Conservation (phyloP, 1,140 invertebrate species). For the Panulirus ornatus region DNA sequence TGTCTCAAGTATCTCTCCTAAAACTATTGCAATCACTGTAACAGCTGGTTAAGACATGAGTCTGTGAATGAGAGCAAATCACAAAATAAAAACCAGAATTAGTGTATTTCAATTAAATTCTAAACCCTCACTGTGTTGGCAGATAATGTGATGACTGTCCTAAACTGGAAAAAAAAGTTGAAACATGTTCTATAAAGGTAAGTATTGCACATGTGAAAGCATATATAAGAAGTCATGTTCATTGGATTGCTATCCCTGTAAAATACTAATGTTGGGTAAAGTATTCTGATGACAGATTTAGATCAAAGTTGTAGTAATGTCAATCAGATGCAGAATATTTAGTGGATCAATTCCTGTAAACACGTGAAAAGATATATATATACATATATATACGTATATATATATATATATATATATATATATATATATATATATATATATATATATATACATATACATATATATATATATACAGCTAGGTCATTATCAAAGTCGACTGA, state of each 20-base stretch:
- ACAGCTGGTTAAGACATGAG: not conserved
- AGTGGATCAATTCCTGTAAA: not conserved
- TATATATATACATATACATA: constrained; percentile 45
- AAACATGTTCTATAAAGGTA: too few relatives aligned
- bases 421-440: constrained; percentile 45
- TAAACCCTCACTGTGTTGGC: not conserved
- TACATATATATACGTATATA: not conserved
- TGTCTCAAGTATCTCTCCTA: not conserved
- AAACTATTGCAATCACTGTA: not conserved
- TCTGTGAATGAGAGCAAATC: not conserved
- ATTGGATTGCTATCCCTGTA: too few relatives aligned
- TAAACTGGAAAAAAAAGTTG: not conserved
- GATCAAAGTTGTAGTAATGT: not conserved
- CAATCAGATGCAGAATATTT: not conserved
- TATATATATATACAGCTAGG: constrained; percentile 21
- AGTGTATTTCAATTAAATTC: not conserved
- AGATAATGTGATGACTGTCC: not conserved
- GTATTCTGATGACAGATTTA: not conserved
- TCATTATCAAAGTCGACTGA: not conserved
- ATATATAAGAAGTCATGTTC: too few relatives aligned
- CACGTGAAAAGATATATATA: not conserved
- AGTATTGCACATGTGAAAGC: too few relatives aligned
- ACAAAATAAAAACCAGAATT: not conserved
- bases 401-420: constrained; percentile 35
- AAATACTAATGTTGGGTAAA: too few relatives aligned